A percentile compares a stretch with the other conserved stretches of the same genome.
Evolutionary conservation across 1,140 invertebrate genomes (phyloP).

Genomic region (Drosophila carrolli): DNA sequence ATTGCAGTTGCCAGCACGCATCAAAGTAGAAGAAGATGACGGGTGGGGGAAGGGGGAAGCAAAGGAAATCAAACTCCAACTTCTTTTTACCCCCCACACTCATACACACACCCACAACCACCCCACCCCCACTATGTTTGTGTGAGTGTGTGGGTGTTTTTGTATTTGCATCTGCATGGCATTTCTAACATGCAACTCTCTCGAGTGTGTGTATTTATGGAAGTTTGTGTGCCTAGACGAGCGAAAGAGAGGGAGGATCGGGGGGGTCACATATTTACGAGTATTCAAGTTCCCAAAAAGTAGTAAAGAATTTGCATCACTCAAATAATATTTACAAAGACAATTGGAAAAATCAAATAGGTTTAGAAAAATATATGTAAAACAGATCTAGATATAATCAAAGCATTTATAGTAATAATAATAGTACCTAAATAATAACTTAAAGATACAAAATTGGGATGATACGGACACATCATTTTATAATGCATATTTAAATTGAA

Average conservation of each 20-base stretch:
- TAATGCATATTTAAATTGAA: too few species aligned
- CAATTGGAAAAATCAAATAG: too few species aligned
- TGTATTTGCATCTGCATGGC: slow-evolving; percentile 50
- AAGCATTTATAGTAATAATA: too few species aligned
- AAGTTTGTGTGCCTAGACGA: slow-evolving; percentile 27
- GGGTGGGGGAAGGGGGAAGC: not conserved
- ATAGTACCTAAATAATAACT: too few species aligned
- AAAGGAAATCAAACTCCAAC: slow-evolving; percentile 27
- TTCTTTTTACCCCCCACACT: slow-evolving; percentile 8
- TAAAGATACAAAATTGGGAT: too few species aligned
- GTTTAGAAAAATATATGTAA: too few species aligned
- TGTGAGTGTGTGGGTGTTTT: slow-evolving; percentile 26
- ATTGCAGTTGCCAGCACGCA: slow-evolving; percentile 51
- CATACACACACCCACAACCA: not conserved
- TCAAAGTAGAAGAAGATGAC: slow-evolving; percentile 24
- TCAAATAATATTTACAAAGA: too few species aligned
- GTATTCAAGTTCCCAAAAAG: slow-evolving; percentile 9
- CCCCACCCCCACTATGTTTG: not conserved
- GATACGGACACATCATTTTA: too few species aligned
- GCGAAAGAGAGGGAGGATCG: slow-evolving; percentile 6
- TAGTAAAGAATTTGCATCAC: not conserved
- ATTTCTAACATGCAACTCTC: slow-evolving; percentile 45
- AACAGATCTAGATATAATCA: too few species aligned
- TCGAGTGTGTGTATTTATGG: slow-evolving; percentile 34
- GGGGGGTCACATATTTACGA: slow-evolving; percentile 2